Base-by-base conservation (phyloP, 2,888 invertebrate genomes). In the Torymus aiolomorphi region DNA sequence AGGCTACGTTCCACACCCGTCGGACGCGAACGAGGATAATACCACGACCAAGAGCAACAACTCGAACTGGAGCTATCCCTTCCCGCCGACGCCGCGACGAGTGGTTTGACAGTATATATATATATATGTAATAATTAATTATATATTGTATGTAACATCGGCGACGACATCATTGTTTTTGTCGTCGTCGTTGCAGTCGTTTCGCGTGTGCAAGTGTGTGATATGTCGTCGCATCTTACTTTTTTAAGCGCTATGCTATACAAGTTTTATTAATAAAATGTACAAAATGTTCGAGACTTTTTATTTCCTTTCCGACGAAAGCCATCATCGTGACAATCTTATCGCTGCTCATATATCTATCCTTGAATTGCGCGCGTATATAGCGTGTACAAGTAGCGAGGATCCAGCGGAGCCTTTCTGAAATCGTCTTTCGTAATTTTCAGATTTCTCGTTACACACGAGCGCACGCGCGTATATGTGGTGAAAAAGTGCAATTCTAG, bases 51-150 rank as follows among this genome's bases (percentile, higher is more conserved):
- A 87, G 82, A 85, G 84, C 75, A 88, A 88, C 42, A 5, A 42
- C 42, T 42, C 42, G 42, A 42, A 42, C 69, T 90, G 90, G 90
- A 88, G 89, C 14, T 90, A 89, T 80, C 89, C 90, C 2, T 90
- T 90, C 74, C 89, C 89, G 0, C 85, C 87, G n/a, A 83, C 87
- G 11, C 86, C 87, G 16, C 85, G 88, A 67, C 85, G 89, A 80
- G 82, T 86, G 11, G 76, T 85, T 13, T 78, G 54, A 87, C 42
- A 42, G 20, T 20, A 20, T 20, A 20, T 20, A n/a, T 20, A 20
- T 20, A 20, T 20, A 20, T 20, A 20, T 20, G 20, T 20, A 20
- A 20, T 20, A 20, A 20, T 20, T 42, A 42, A 42, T 42, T 42
- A 42, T 8, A 42, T 31, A 31, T 42, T 42, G 42, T 42, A 42